These are phyloP conservation scores for Leptinotarsa defecta DNA, from an alignment of 1,140 invertebrate species.

Conservation along the genomic window DNA sequence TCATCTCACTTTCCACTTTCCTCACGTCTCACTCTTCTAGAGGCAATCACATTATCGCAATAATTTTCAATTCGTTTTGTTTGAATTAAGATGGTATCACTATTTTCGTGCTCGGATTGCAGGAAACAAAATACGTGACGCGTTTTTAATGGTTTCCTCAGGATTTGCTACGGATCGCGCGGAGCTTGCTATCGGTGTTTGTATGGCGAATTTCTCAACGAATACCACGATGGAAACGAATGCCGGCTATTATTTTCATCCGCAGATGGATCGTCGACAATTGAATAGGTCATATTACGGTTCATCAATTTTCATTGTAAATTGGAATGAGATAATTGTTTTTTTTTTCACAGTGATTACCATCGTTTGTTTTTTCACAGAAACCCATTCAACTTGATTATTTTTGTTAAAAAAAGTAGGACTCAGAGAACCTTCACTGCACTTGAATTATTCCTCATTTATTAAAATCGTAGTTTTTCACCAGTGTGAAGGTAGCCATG, in stretches of 20 bases:
- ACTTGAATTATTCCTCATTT: too few species aligned
- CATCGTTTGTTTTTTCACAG: too few species aligned
- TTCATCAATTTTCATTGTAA: too few species aligned
- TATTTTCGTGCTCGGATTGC: constrained; percentile 28
- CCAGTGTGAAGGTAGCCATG: too few species aligned
- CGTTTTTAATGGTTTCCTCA: constrained; percentile 33
- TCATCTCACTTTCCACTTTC: constrained; percentile 3
- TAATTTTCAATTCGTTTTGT: constrained; percentile 35
- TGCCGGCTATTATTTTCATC: neutral
- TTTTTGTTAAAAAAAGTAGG: too few species aligned
- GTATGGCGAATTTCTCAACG: neutral
- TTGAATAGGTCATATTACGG: too few species aligned
- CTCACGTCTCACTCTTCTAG: constrained; percentile 3
- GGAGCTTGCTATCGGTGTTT: neutral
- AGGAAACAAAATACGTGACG: constrained; percentile 43
- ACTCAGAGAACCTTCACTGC: too few species aligned
- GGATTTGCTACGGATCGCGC: neutral
- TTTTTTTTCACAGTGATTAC: too few species aligned
- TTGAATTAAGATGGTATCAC: constrained; percentile 31
- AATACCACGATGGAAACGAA: neutral
- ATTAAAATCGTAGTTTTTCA: too few species aligned
- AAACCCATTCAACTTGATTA: too few species aligned
- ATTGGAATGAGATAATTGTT: too few species aligned
- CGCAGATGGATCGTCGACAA: too few species aligned
- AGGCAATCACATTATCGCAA: constrained; percentile 26